A percentile compares a stretch with the other conserved stretches of the same genome.
phyloP scores from a whole-genome alignment of 64 coral and sea anemone genomes.

The Dendrophyllia cribrosa region DNA sequence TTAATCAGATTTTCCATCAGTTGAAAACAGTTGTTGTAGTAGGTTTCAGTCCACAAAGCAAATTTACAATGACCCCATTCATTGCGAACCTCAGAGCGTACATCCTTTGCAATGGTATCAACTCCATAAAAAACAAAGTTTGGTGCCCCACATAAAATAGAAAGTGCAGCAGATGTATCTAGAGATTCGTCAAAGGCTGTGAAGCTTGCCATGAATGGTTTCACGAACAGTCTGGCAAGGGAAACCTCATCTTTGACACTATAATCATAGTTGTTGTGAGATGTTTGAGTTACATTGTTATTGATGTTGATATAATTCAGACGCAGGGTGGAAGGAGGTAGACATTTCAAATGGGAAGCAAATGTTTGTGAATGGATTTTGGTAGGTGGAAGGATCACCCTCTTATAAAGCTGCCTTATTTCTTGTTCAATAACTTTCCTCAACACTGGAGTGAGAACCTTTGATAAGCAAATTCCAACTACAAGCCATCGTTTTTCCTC shows the following conservation, averaged over 20 bases:
- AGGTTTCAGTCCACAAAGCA: slow-evolving; percentile 32
- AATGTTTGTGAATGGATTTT: slow-evolving; percentile 52
- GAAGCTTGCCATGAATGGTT: slow-evolving; percentile 51
- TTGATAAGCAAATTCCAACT: slow-evolving; percentile 70
- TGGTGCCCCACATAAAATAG: slow-evolving; percentile 54
- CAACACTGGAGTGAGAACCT: slow-evolving; percentile 56
- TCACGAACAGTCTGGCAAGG: slow-evolving; percentile 45
- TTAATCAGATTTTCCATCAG: slow-evolving; percentile 46
- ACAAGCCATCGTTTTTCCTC: slow-evolving; percentile 77
- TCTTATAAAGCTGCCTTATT: slow-evolving; percentile 33
- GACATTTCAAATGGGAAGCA: neutral
- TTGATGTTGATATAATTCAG: slow-evolving; percentile 79
- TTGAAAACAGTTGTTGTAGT: slow-evolving; percentile 42
- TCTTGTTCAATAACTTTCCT: slow-evolving; percentile 35
- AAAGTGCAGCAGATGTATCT: slow-evolving; percentile 74
- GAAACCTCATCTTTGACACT: slow-evolving; percentile 33
- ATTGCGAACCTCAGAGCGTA: slow-evolving; percentile 63
- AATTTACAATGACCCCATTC: slow-evolving; percentile 89
- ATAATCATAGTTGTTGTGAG: slow-evolving; percentile 52
- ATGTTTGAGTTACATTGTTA: slow-evolving; percentile 34
- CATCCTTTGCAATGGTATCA: slow-evolving; percentile 37
- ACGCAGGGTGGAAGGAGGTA: neutral
- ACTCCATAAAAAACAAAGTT: slow-evolving; percentile 28
- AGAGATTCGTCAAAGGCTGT: slow-evolving; percentile 60
- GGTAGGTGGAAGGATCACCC: neutral